phyloP scores from a whole-genome alignment of 2,113 vertebrate genomes.

The Pelusios castaneus region DNA sequence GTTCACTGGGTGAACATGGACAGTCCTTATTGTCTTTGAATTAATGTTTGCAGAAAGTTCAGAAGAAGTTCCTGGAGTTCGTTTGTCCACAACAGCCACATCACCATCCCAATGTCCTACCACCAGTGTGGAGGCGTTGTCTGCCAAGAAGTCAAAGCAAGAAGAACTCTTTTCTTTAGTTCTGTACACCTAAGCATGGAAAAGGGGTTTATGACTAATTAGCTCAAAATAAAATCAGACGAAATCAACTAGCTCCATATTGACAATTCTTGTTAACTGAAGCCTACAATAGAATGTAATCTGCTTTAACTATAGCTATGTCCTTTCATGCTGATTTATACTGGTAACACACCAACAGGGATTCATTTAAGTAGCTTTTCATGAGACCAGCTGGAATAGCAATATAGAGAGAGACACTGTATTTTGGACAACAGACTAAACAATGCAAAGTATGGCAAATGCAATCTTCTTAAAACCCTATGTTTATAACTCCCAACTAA shows the following conservation, averaged over 20 bases:
- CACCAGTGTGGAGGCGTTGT: slow-evolving; percentile 76
- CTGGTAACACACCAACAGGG: neutral
- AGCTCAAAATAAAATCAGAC: neutral
- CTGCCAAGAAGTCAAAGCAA: slow-evolving; percentile 88
- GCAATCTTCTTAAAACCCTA: neutral
- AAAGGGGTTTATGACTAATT: neutral
- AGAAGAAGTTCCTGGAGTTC: slow-evolving; percentile 76
- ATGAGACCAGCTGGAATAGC: neutral
- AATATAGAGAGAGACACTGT: neutral
- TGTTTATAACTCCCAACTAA: neutral
- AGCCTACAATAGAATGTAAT: fast-evolving
- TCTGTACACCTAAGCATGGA: slow-evolving; percentile 79
- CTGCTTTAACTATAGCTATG: too few species aligned
- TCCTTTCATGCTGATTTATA: neutral
- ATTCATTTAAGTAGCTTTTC: fast-evolving
- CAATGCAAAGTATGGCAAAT: neutral
- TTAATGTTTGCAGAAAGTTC: slow-evolving; percentile 77
- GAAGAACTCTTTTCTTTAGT: slow-evolving; percentile 69
- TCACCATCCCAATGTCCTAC: slow-evolving; percentile 78
- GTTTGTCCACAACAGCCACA: slow-evolving; percentile 83
- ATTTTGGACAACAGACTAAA: neutral
- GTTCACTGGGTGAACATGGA: slow-evolving; percentile 86
- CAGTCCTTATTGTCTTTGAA: slow-evolving; percentile 73
- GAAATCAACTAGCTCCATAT: fast-evolving
- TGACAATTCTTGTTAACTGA: fast-evolving